phyloP scores from a whole-genome alignment of 2,888 invertebrate species.

The Girardia tigrina region DNA sequence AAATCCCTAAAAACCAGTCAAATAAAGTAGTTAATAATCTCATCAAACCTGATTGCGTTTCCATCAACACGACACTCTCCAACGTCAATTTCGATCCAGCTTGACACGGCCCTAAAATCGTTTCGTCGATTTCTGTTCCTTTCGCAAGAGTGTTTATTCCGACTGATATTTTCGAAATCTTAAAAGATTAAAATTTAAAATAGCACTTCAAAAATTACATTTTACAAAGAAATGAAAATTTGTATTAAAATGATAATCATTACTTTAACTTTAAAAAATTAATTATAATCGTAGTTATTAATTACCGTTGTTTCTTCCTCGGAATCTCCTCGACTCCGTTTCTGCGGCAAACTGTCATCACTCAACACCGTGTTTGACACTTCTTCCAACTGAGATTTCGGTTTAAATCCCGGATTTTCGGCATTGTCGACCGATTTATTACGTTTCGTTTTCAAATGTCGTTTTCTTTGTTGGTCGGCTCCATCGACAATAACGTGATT shows the following conservation, averaged over 20 bases:
- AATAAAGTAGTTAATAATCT: not conserved
- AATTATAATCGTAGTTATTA: too few relatives aligned
- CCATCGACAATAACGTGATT: not conserved
- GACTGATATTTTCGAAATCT: not conserved
- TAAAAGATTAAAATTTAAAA: not conserved
- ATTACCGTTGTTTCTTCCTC: not conserved
- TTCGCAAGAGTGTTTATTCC: not conserved
- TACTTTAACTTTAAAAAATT: too few relatives aligned
- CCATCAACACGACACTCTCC: conserved; percentile 15
- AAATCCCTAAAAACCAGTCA: not conserved
- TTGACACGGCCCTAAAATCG: not conserved
- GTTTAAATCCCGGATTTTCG: not conserved
- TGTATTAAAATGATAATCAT: too few relatives aligned
- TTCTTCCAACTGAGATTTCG: conserved; percentile 1
- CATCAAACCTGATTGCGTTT: not conserved
- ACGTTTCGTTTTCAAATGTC: not conserved
- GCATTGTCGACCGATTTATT: not conserved
- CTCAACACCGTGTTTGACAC: not conserved
- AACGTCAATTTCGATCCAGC: conserved; percentile 16
- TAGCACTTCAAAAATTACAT: not conserved
- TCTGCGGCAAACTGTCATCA: conserved; percentile 4
- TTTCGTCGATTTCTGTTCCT: not conserved
- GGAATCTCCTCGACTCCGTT: not conserved
- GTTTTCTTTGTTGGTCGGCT: not conserved
- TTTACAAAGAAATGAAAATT: not conserved